Base-by-base conservation (phyloP, 1,140 invertebrate species). In the Monomorium pharaonis region DNA sequence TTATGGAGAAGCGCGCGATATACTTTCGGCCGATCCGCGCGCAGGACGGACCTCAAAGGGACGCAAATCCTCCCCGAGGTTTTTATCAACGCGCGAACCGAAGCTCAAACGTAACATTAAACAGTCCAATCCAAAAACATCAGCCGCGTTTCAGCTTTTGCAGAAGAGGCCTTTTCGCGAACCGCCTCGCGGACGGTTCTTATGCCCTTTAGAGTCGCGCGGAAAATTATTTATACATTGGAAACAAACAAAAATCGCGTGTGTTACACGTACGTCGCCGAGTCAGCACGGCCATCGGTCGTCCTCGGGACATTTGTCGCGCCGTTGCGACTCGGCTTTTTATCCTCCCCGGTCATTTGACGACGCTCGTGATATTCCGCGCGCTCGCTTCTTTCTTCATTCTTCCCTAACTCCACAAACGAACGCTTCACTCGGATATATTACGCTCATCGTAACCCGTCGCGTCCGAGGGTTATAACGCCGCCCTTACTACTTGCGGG, bases 361-460 rank as follows among this genome's bases (percentile, higher is more conserved):
- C 7, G 62, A 69, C 47, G 62, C 77, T 56, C 47, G 30, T 80
- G 62, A 54, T 69, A 54, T 69, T 44, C n/a, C n/a, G n/a, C n/a
- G n/a, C 14, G 27, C 44, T 42, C 62, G 62, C 33, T 80, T 80
- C 63, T 80, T 80, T 80, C 77, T 80, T 80, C 77, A 80, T 80
- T 69, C 63, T 7, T 37, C n/a, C 47, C 21, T 69, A 54, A 80
- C 62, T 27, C 63, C 47, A n/a, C 77, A 80, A 80, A 80, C 62
- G 77, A 69, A 80, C 62, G 63, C 12, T 80, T n/a, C 77, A 80
- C 49, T 80, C 47, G 77, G 77, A 80, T 80, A 80, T 69, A 80
- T 80, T 80, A 80, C 77, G 63, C 77, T 78, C 75, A 67, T 80
- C 49, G 76, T 67, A 54, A 27, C 60, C 30, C 60, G 63, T 44